Evolutionary conservation across 2,113 vertebrate genomes (phyloP), one percentile per base, ranked within the genome.

Genomic region (Entelurus aequoreus): DNA sequence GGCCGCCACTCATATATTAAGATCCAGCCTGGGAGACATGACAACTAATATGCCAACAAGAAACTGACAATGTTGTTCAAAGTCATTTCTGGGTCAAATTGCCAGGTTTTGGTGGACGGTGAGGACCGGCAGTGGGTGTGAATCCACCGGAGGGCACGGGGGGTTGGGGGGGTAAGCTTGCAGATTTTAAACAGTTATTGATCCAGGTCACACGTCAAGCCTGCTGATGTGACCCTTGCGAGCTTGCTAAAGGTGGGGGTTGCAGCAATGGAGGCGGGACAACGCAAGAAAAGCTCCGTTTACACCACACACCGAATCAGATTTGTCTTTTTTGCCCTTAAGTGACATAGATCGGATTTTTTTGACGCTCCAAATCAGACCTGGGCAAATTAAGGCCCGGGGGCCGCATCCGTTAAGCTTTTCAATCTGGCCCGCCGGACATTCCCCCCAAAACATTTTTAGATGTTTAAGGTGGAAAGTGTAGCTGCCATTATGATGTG

Each of bases 171-270:
- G 51, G 19, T 42, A 21, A 84, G 66, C 72, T 65, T 56, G 70
- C 77, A 68, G 81, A 83, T 42, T 90, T 90, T 90, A 89, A 92
- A 89, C 86, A 88, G 87, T 84, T 90, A 91, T 92, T 87, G 88
- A 91, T 90, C 85, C 85, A 80, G 84, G 87, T 90, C 88, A 89
- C 82, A 84, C 80, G 72, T 84, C 83, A 84, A 82, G 77, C 81
- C 79, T 67, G 74, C 84, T 83, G 78, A 50, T 78, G 68, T 84
- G 86, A 89, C 89, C 88, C 83, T 80, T 75, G 59, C 67, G 56
- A n/a, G 68, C 11, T 16, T 21, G 51, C 54, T 67, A 44, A 60
- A 65, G 59, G 70, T 69, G 79, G 83, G 81, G 83, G 77, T 70
- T 76, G 75, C 4, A 69, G 63, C 65, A 3, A 14, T 67, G 63